Base-by-base conservation (phyloP, 2,113 vertebrate species). In the Gallinago media region DNA sequence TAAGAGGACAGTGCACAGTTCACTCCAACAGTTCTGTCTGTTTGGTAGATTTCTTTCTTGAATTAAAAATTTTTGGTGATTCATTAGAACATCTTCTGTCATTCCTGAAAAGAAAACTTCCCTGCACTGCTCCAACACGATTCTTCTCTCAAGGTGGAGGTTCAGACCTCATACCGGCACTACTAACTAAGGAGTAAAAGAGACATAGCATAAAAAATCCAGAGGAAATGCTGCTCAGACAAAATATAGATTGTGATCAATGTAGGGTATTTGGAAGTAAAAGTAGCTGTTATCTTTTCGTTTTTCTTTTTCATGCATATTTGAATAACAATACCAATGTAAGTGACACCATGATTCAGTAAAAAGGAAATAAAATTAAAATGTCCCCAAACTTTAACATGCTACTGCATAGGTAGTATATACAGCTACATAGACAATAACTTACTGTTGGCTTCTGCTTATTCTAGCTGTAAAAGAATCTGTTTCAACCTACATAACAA, bases 401-500 rank as follows among this genome's bases (percentile, higher is more conserved):
- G 27, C 8, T 75, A 15, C 40, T 66, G 0, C 36, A 31, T 49
- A 40, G 13, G 8, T 58, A 46, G 9, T 47, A 17, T 75, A 71
- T 44, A 32, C 11, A 83, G 8, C 13, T 56, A 40, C 62, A 42
- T 5, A 34, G 16, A 54, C 25, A 29, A 70, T 58, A 87, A 95
- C 58, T 92, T 92, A 46, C 50, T 91, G 31, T 67, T 89, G 81
- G 6, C 36, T 96, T 94, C 78, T 66, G 62, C 7, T 5, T 80
- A 76, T 46, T 84, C 50, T 66, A 67, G 44, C 36, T 71, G 15
- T 58, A 89, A 92, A 95, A 93, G 49, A 88, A 72, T 96, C 83
- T 92, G 17, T 96, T 94, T 75, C 42, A 73, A 93, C 22, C n/a
- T 59, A 86, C 7, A 34, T 56, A 91, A 83, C 78, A 65, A 46